Conservation (phyloP, 2,797 vertebrate genomes). For the Sebastes oblongus region DNA sequence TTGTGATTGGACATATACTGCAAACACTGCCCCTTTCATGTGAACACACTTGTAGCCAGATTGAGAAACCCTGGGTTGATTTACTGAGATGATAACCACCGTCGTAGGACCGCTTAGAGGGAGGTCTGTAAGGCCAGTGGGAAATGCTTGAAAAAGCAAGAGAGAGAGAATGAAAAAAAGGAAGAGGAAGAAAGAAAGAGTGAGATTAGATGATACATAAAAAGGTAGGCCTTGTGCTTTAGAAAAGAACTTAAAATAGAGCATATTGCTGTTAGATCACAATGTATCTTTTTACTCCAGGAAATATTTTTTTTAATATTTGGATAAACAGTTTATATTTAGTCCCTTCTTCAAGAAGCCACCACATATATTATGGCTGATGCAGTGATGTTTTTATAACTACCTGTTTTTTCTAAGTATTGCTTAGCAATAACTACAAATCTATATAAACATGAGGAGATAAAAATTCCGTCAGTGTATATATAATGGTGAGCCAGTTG, state of each 20-base stretch:
- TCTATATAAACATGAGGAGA: background rate
- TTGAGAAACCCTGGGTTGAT: too few species aligned
- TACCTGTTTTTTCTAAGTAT: background rate
- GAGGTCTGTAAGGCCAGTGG: background rate
- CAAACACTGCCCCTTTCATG: too few species aligned
- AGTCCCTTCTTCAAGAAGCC: background rate
- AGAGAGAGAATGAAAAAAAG: background rate
- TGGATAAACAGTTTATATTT: background rate
- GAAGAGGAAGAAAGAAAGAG: background rate
- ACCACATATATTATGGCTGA: background rate
- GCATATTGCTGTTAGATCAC: background rate
- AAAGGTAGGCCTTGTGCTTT: background rate
- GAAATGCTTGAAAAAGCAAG: background rate
- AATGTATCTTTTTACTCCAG: background rate
- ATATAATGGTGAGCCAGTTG: background rate
- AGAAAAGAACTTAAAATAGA: background rate
- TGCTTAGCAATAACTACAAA: background rate
- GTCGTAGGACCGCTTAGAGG: too few species aligned
- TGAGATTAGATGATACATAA: background rate
- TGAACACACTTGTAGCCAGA: too few species aligned
- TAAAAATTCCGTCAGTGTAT: slow-evolving; percentile 5
- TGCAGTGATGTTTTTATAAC: background rate
- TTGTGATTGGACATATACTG: too few species aligned
- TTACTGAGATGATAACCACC: too few species aligned
- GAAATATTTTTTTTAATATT: background rate